A percentile compares a stretch with the other conserved stretches of the same genome.
These are phyloP conservation scores for Fopius arisanus DNA, from an alignment of 1,140 invertebrate species.

Conservation along the genomic window DNA sequence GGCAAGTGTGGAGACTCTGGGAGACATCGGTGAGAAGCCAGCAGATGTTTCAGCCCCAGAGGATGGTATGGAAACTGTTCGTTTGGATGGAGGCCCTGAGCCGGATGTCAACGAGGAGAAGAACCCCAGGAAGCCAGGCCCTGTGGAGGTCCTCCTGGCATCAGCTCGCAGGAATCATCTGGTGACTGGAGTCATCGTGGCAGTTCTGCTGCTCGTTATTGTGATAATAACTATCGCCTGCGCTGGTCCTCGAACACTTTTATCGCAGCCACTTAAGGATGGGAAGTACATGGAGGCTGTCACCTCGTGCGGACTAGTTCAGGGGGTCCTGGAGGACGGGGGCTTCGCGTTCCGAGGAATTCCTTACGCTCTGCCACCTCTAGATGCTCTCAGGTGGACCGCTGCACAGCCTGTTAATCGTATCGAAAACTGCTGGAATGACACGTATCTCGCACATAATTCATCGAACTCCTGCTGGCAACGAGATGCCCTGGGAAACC, in stretches of 20 bases:
- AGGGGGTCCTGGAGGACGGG: conserved; percentile 79
- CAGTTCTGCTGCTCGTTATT: conserved; percentile 71
- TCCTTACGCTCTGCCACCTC: conserved; percentile 83
- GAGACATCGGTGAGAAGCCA: conserved; percentile 70
- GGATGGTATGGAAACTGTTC: conserved; percentile 76
- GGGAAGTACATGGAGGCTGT: conserved; percentile 77
- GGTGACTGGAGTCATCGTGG: conserved; percentile 57
- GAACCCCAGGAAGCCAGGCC: conserved; percentile 47
- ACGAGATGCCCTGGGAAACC: conserved; percentile 70
- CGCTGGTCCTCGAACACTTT: conserved; percentile 66
- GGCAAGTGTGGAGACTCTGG: conserved; percentile 79
- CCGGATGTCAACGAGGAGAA: conserved; percentile 31
- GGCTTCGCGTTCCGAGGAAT: conserved; percentile 84
- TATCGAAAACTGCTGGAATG: conserved; percentile 83
- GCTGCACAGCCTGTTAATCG: conserved; percentile 72
- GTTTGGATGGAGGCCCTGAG: conserved; percentile 62
- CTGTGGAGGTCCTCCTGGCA: conserved; percentile 45
- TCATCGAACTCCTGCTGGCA: conserved; percentile 73
- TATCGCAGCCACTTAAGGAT: conserved; percentile 65
- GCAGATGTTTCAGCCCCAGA: conserved; percentile 76
- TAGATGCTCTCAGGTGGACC: conserved; percentile 75
- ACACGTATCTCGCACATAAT: conserved; percentile 75
- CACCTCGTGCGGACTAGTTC: conserved; percentile 79
- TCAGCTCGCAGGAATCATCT: conserved; percentile 50
- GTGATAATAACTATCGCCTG: conserved; percentile 72